phyloP scores from a whole-genome alignment of 2,888 invertebrate species.

The Agrotis ipsilon region DNA sequence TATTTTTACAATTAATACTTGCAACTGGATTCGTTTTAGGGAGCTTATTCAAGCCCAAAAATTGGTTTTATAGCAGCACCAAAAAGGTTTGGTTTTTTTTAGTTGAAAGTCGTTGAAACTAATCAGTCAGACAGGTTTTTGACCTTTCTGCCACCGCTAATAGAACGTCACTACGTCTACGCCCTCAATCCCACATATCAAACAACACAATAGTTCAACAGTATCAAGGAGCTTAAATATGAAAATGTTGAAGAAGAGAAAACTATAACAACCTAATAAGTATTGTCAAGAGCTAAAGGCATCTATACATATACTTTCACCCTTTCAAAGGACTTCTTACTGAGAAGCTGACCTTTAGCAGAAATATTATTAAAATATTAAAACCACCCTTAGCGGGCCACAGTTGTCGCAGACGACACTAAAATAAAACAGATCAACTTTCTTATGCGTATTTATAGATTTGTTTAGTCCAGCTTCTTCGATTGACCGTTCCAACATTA shows the following conservation, averaged over 20 bases:
- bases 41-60: not conserved
- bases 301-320: constrained; percentile 6
- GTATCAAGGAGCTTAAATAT: constrained; percentile 3
- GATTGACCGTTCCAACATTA: not conserved
- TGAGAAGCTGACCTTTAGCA: constrained; percentile 4
- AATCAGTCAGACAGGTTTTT: not conserved
- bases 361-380: constrained; percentile 23
- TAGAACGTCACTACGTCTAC: not conserved
- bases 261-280: not conserved
- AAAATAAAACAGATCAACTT: constrained; percentile 7
- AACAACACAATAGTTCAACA: not conserved
- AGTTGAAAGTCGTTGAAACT: not conserved
- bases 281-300: not conserved
- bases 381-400: not conserved
- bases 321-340: constrained; percentile 18
- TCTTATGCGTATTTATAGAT: constrained; percentile 10
- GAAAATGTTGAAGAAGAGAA: constrained; percentile 5
- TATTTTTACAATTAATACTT: not conserved
- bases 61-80: not conserved
- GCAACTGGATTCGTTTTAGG: not conserved
- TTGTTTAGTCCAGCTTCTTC: not conserved
- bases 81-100: not conserved
- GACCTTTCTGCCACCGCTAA: not conserved
- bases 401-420: not conserved
- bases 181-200: not conserved